These are phyloP conservation scores for Cataglyphis cursor DNA, from an alignment of 2,888 invertebrate genomes.

Conservation along the genomic window DNA sequence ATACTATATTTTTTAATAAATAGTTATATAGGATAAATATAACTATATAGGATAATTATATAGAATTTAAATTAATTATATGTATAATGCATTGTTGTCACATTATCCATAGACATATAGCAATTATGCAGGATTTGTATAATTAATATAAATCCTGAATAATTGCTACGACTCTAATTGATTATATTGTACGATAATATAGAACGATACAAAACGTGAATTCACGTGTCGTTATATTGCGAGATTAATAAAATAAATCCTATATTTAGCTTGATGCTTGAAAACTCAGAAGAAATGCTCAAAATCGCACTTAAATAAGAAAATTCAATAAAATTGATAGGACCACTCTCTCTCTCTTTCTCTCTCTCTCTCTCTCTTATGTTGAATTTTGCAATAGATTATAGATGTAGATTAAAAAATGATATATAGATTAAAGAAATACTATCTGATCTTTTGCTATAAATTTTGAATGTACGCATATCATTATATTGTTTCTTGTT, in stretches of 20 bases:
- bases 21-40: too few species aligned
- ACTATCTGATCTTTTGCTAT: constrained; percentile 6
- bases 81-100: constrained; percentile 3
- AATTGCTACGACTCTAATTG: background rate
- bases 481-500: background rate
- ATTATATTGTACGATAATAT: constrained; percentile 7
- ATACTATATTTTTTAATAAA: background rate
- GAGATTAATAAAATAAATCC: background rate
- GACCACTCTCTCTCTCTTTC: background rate
- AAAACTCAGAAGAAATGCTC: background rate
- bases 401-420: background rate
- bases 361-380: too few species aligned
- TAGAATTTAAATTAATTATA: constrained; percentile 2
- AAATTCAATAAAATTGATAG: background rate
- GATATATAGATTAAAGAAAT: constrained; percentile 5
- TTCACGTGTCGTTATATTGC: background rate
- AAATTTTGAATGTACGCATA: background rate
- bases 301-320: background rate
- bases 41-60: background rate
- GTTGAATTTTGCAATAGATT: background rate
- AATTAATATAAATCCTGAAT: constrained; percentile 21
- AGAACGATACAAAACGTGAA: background rate
- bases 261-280: background rate
- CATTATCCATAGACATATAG: constrained; percentile 2
- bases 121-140: constrained; percentile 30